These are phyloP conservation scores for Perca fluviatilis DNA, from an alignment of 2,113 vertebrate genomes.

Conservation along the genomic window DNA sequence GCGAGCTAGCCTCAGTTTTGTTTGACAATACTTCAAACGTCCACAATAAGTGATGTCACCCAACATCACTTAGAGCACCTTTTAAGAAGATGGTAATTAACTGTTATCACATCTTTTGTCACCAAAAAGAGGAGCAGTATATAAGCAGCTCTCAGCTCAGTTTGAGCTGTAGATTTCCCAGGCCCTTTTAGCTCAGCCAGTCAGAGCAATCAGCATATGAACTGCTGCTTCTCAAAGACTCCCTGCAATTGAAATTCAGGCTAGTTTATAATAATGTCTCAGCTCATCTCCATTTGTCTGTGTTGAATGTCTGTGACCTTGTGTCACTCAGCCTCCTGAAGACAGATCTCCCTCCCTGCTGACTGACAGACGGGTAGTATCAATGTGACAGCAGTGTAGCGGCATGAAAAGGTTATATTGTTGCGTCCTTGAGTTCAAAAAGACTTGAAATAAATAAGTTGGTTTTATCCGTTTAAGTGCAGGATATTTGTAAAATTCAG, in stretches of 20 bases:
- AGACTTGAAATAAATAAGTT: neutral
- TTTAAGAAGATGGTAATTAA: neutral
- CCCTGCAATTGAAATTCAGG: constrained; percentile 53
- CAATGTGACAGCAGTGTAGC: neutral
- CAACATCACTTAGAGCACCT: no score
- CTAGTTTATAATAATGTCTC: constrained; percentile 65
- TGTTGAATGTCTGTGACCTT: constrained; percentile 56
- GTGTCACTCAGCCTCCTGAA: constrained; percentile 61
- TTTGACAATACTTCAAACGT: no score
- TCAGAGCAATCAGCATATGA: constrained; percentile 53
- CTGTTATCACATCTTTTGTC: neutral
- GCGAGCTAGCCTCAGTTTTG: no score
- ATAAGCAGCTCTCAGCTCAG: constrained; percentile 1
- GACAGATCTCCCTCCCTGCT: constrained; percentile 45
- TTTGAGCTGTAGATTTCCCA: constrained; percentile 36
- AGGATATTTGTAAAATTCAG: constrained; percentile 8
- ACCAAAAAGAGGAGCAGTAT: neutral
- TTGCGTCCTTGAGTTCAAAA: neutral
- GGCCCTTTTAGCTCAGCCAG: constrained; percentile 34
- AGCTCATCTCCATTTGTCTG: constrained; percentile 46
- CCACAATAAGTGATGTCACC: no score
- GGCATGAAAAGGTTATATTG: neutral
- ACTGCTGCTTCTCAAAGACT: constrained; percentile 44
- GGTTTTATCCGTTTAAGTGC: neutral
- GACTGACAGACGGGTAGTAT: constrained; percentile 14